Percentiles rank a stretch among this genome's conserved stretches.
phyloP scores from a whole-genome alignment of 2,797 vertebrate species.

The Vipera latastei region DNA sequence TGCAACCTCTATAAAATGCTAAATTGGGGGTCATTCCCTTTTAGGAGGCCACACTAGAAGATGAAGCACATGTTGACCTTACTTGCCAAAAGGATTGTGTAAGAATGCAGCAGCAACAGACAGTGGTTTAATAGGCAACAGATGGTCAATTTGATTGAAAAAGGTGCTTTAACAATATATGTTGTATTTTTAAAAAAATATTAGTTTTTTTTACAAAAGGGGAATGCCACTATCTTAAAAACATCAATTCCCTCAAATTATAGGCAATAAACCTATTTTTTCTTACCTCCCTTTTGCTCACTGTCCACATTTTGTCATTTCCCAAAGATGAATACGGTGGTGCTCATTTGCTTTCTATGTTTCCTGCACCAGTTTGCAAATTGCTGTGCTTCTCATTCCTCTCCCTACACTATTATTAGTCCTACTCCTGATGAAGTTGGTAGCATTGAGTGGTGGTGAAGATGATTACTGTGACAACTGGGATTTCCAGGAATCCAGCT shows the following conservation, averaged over 20 bases:
- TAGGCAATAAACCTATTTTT: conserved; percentile 33
- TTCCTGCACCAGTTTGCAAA: not conserved
- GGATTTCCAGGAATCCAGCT: not conserved
- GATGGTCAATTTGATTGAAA: conserved; percentile 69
- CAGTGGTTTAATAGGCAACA: conserved; percentile 68
- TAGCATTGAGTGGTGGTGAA: not conserved
- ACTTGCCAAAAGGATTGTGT: conserved; percentile 60
- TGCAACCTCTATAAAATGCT: conserved; percentile 27
- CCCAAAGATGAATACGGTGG: not conserved
- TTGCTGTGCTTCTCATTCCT: not conserved
- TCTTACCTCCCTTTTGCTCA: conserved; percentile 35
- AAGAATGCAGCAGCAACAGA: conserved; percentile 65
- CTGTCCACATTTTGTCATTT: not conserved
- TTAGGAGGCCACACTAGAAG: conserved; percentile 54
- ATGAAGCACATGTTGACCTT: conserved; percentile 65
- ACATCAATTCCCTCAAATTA: conserved; percentile 19
- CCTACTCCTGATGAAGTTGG: not conserved
- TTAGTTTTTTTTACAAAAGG: conserved; percentile 48
- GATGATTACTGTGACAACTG: not conserved
- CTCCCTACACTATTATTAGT: not conserved
- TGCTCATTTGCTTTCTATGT: not conserved
- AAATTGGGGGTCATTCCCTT: conserved; percentile 36
- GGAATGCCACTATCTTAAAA: conserved; percentile 15
- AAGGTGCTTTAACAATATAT: conserved; percentile 65
- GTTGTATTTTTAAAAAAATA: conserved; percentile 63